Evolutionary conservation across 2,888 invertebrate species (phyloP).

Genomic region (Geophilus truncorum): DNA sequence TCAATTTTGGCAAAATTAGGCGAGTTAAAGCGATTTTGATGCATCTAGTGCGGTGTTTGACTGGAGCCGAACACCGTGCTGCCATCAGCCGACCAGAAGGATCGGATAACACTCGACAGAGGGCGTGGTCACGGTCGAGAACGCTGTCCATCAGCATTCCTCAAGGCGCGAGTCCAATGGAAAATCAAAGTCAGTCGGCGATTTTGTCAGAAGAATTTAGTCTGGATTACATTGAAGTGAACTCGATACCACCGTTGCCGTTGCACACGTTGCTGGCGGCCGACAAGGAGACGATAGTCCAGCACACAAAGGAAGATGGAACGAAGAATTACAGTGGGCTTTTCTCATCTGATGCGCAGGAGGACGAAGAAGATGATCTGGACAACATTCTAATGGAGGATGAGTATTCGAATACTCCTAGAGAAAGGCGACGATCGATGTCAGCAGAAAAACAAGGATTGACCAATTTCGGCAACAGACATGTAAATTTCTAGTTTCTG

Average conservation of each 20-base stretch:
- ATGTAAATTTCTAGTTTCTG: conserved; percentile 53
- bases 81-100: neutral
- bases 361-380: conserved; percentile 64
- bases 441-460: conserved; percentile 36
- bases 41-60: conserved; percentile 77
- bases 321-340: conserved; percentile 78
- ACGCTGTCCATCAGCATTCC: conserved; percentile 52
- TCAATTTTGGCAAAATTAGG: conserved; percentile 95
- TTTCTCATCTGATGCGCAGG: conserved; percentile 64
- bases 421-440: conserved; percentile 35
- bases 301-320: conserved; percentile 27
- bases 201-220: conserved; percentile 77
- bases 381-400: conserved; percentile 57
- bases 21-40: conserved; percentile 98
- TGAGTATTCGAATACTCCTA: conserved; percentile 53
- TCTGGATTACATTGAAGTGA: conserved; percentile 90
- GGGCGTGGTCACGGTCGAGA: conserved; percentile 81
- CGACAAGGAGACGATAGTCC: conserved; percentile 55
- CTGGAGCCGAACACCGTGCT: conserved; percentile 40
- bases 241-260: conserved; percentile 95
- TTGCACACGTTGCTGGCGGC: conserved; percentile 93
- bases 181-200: conserved; percentile 72
- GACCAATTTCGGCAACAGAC: conserved; percentile 80
- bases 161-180: conserved; percentile 44
- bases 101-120: conserved; percentile 52